Evolutionary conservation across 2,888 invertebrate genomes (phyloP).

Genomic region (Pyrrhosoma nymphula): DNA sequence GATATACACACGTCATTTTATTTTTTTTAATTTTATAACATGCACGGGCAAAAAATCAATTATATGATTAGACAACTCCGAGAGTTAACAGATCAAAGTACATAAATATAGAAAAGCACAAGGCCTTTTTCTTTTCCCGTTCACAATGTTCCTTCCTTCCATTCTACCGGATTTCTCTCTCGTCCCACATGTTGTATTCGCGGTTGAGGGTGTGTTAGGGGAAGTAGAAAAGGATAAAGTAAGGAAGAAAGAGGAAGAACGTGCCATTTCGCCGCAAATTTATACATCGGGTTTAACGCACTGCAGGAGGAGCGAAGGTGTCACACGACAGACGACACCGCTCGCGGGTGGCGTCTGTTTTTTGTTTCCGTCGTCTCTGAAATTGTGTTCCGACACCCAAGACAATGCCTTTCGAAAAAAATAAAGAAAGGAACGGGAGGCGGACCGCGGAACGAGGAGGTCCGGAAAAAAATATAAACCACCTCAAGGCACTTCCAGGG

Average conservation of each 20-base stretch:
- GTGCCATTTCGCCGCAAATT: neutral
- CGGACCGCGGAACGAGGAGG: neutral
- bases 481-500: neutral
- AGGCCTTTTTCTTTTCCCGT: too few relatives aligned
- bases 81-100: too few relatives aligned
- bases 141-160: too few relatives aligned
- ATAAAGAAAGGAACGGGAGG: neutral
- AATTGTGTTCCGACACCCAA: neutral
- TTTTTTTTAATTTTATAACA: too few relatives aligned
- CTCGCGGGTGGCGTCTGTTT: conserved; percentile 22
- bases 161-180: too few relatives aligned
- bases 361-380: neutral
- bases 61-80: too few relatives aligned
- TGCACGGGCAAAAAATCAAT: too few relatives aligned
- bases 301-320: neutral
- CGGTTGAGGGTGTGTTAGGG: neutral
- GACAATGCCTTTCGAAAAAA: neutral
- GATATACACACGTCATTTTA: too few relatives aligned
- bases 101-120: too few relatives aligned
- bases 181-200: neutral
- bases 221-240: neutral
- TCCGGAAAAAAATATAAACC: neutral
- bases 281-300: conserved; percentile 12
- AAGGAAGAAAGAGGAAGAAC: too few relatives aligned
- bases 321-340: conserved; percentile 26